Percentiles rank a stretch among this genome's conserved stretches.
Evolutionary conservation across 2,797 vertebrate species (phyloP).

Genomic region (Sebastes taczanowskii): DNA sequence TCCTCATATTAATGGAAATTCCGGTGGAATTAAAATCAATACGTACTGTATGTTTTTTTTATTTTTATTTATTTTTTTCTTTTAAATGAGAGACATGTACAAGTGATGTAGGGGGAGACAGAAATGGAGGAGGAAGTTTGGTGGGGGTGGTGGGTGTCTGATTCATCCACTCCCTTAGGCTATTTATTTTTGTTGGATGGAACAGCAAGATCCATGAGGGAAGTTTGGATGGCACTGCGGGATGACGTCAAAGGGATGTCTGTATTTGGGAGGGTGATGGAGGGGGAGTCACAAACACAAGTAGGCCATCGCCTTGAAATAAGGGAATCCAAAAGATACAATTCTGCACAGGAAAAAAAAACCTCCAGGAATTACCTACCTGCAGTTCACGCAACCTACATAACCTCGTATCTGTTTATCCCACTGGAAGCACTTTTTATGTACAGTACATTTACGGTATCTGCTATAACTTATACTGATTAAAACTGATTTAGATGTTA

Average conservation of each 20-base stretch:
- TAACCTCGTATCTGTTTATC: neutral
- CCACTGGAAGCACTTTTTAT: neutral
- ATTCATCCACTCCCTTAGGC: slow-evolving; percentile 68
- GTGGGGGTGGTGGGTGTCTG: slow-evolving; percentile 32
- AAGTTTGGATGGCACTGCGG: slow-evolving; percentile 34
- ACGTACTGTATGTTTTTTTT: neutral
- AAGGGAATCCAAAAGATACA: neutral
- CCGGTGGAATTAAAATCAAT: neutral
- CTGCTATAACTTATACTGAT: neutral
- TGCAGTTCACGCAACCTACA: neutral
- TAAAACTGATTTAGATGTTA: neutral
- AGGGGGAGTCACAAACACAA: slow-evolving; percentile 44
- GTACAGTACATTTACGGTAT: neutral
- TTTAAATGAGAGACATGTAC: neutral
- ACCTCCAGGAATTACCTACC: slow-evolving; percentile 17
- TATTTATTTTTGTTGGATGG: slow-evolving; percentile 66
- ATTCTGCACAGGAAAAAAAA: neutral
- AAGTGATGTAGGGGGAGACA: neutral
- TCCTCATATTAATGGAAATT: neutral
- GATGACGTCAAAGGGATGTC: slow-evolving; percentile 44
- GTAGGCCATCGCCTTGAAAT: slow-evolving; percentile 35
- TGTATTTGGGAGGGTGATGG: slow-evolving; percentile 26
- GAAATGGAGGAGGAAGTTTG: neutral
- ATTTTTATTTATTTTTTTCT: neutral
- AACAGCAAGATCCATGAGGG: slow-evolving; percentile 49